Evolutionary conservation across 2,888 invertebrate genomes (phyloP), one percentile per base, ranked within the genome.

Genomic region (Mactromeris polynyma): DNA sequence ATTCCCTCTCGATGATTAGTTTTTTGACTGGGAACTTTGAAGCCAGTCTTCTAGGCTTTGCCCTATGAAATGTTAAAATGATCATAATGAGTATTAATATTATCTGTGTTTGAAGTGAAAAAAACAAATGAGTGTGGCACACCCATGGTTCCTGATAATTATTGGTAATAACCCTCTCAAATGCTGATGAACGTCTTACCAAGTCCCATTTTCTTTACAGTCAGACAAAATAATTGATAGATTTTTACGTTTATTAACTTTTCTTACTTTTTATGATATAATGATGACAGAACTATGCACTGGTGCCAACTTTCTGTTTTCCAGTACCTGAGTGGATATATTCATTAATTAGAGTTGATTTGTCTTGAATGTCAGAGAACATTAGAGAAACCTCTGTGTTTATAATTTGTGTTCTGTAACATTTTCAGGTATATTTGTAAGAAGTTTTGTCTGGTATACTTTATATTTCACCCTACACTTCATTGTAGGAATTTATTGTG

Each of bases 131-230:
- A 26, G 7, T 26, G 26, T 7, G 26, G 58, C 58, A 64, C 58
- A 26, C 58, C 58, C 58, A n/a, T n/a, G 58, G 58, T 64, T 64
- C 26, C 58, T 64, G 58, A 64, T 64, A 64, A 64, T 64, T 64
- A 64, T 26, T n/a, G 58, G 58, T 64, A 64, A 64, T 64, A 64
- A 64, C 58, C 26, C 26, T 64, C 58, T 64, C 58, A 64, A 64
- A 64, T 26, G n/a, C 9, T 64, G 26, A 64, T 26, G 58, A 26
- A 64, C 26, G 11, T 64, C n/a, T 26, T 26, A 4, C 3, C 21
- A 26, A 26, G n/a, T 9, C 26, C 2, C 26, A n/a, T 26, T 26
- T 26, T 64, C 58, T 64, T 26, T 64, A 64, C 26, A 26, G 58
- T 64, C 58, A 64, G 58, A n/a, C 4, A 64, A 26, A 64, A 64